Conservation (phyloP, 2,888 invertebrate genomes). For the Machimus atricapillus region DNA sequence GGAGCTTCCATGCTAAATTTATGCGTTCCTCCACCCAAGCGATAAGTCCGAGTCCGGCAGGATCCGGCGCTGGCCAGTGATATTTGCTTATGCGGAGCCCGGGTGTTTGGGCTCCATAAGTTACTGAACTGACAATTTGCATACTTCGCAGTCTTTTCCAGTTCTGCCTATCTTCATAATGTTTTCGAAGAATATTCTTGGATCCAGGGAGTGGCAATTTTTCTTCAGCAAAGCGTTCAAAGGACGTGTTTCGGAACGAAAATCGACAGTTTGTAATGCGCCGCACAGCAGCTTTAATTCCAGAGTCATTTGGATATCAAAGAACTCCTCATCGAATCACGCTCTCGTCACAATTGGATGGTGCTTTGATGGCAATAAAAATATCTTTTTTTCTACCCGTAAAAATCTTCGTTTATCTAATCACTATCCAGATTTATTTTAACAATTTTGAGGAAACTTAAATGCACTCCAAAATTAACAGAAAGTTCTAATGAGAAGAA, state of each 20-base stretch:
- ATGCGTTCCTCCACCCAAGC: neutral
- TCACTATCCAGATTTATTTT: too few relatives aligned
- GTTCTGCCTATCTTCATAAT: neutral
- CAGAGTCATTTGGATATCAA: neutral
- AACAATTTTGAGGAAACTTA: too few relatives aligned
- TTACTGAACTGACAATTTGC: neutral
- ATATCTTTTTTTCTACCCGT: too few relatives aligned
- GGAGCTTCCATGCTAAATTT: neutral
- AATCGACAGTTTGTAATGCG: neutral
- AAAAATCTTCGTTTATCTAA: too few relatives aligned
- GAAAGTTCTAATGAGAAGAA: too few relatives aligned
- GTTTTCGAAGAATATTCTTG: neutral
- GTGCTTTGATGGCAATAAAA: neutral
- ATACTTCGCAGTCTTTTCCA: neutral
- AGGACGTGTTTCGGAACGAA: neutral
- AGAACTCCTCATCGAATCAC: neutral
- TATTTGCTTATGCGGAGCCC: neutral
- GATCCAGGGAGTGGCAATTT: neutral
- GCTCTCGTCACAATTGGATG: neutral
- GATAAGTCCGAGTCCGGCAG: neutral
- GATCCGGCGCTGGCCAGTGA: neutral
- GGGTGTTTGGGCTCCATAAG: neutral
- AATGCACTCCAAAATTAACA: too few relatives aligned
- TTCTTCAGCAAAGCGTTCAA: neutral
- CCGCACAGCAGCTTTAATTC: neutral